A percentile compares a stretch with the other conserved stretches of the same genome.
These are phyloP conservation scores for Cantharis flavilabris DNA, from an alignment of 2,888 invertebrate genomes.

Conservation along the genomic window DNA sequence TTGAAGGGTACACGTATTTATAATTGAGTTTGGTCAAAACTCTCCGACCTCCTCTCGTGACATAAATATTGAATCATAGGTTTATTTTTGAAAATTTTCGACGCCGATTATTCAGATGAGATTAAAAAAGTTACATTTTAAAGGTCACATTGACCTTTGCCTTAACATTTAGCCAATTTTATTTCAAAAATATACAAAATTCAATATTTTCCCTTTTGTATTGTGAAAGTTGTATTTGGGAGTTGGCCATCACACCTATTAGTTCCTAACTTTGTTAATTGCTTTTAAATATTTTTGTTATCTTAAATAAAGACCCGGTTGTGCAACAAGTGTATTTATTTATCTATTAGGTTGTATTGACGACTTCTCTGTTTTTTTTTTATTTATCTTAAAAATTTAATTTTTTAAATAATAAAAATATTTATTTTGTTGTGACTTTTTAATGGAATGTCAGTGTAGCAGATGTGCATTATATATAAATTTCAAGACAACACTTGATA, in stretches of 20 bases:
- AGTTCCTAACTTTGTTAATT: background rate
- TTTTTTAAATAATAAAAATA: background rate
- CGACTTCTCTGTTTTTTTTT: background rate
- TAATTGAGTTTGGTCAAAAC: background rate
- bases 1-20: background rate
- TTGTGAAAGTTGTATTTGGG: background rate
- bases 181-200: background rate
- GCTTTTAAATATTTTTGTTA: background rate
- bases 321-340: background rate
- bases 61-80: background rate
- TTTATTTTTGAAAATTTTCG: background rate
- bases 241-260: background rate
- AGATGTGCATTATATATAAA: constrained; percentile 9
- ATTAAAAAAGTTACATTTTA: background rate
- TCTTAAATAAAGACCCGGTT: background rate
- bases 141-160: background rate
- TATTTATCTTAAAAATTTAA: background rate
- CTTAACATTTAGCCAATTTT: background rate
- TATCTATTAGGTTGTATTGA: background rate
- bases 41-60: background rate
- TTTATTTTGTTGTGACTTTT: background rate
- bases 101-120: background rate
- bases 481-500: background rate
- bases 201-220: background rate
- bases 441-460: background rate